Conservation (phyloP, 2,113 vertebrate species). For the Asarcornis scutulata region DNA sequence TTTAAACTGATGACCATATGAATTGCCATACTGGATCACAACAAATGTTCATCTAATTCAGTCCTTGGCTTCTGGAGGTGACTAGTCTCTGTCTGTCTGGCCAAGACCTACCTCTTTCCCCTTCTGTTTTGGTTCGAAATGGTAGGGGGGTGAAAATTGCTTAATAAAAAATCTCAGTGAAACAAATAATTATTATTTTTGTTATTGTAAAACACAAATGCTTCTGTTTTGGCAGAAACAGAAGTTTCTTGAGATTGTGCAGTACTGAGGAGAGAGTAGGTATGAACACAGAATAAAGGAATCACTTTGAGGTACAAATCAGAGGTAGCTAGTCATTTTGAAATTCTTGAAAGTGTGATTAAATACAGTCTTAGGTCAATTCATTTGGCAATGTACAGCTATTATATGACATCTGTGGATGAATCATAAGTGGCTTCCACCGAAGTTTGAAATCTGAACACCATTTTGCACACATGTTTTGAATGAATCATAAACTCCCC, state of each 20-base stretch:
- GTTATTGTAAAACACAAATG: background rate
- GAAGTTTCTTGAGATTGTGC: background rate
- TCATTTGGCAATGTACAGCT: background rate
- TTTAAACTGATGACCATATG: background rate
- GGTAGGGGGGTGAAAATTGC: background rate
- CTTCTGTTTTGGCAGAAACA: background rate
- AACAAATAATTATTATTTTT: background rate
- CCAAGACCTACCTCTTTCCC: background rate
- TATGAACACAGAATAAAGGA: background rate
- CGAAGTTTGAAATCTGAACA: background rate
- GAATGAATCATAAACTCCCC: background rate
- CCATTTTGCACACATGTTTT: background rate
- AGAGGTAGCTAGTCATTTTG: background rate
- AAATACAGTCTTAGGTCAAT: background rate
- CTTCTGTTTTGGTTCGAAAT: background rate
- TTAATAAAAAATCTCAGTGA: background rate
- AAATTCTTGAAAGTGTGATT: background rate
- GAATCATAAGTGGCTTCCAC: fast-evolving
- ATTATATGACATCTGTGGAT: background rate
- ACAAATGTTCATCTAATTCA: background rate
- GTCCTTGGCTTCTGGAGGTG: background rate
- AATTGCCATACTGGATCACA: background rate
- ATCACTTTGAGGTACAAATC: background rate
- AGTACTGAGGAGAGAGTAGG: background rate
- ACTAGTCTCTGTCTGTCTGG: background rate